phyloP scores from a whole-genome alignment of 2,797 vertebrate genomes.

The Sebastes vulpes region DNA sequence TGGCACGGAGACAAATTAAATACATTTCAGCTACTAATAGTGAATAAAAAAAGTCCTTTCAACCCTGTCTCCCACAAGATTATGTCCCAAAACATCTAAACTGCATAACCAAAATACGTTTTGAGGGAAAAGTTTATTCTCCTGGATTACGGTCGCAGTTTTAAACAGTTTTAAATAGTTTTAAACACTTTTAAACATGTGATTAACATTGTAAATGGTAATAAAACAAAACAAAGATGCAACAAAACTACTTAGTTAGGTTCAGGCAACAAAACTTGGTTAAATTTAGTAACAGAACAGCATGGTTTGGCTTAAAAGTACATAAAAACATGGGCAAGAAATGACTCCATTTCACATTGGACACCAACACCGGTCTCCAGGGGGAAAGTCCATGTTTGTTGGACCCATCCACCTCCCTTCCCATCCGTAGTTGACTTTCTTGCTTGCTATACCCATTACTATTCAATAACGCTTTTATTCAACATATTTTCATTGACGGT shows the following conservation, averaged over 20 bases:
- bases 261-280: too few relatives aligned
- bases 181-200: background rate
- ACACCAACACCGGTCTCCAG: background rate
- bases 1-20: slow-evolving; percentile 10
- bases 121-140: background rate
- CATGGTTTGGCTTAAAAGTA: too few relatives aligned
- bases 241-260: too few relatives aligned
- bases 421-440: background rate
- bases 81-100: too few relatives aligned
- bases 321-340: background rate
- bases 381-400: background rate
- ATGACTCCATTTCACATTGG: background rate
- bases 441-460: background rate
- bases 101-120: background rate
- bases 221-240: background rate
- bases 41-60: background rate
- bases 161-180: too few relatives aligned
- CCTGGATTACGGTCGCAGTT: too few relatives aligned
- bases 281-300: too few relatives aligned
- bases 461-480: background rate
- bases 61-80: too few relatives aligned
- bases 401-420: background rate
- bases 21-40: background rate
- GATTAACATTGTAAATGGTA: background rate
- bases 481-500: background rate